Percentiles rank a stretch among this genome's conserved stretches.
These are phyloP conservation scores for Oryzias dopingdopingensis DNA, from an alignment of 2,797 vertebrate genomes.

Conservation along the genomic window DNA sequence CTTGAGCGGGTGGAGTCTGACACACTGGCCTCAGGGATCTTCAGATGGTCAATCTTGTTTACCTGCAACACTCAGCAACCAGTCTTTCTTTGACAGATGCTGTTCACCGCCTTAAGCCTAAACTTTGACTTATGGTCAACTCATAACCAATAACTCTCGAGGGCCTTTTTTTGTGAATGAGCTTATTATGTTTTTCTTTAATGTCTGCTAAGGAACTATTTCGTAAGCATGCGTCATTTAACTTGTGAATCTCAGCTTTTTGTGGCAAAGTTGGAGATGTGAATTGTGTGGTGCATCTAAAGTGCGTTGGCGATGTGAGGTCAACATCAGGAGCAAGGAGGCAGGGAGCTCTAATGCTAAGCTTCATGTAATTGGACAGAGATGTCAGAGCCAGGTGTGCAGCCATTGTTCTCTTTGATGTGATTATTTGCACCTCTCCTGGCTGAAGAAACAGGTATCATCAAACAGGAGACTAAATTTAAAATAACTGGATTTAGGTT, in stretches of 20 bases:
- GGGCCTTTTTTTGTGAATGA: no score
- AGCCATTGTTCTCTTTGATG: constrained; percentile 82
- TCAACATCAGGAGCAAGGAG: constrained; percentile 37
- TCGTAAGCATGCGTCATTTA: background rate
- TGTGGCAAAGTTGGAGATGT: constrained; percentile 41
- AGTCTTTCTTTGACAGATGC: constrained; percentile 17
- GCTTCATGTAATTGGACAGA: constrained; percentile 72
- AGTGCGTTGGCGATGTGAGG: constrained; percentile 41
- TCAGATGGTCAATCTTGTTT: constrained; percentile 63
- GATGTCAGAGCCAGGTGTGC: constrained; percentile 74
- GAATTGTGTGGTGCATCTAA: constrained; percentile 40
- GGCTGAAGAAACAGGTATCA: constrained; percentile 77
- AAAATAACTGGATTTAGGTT: constrained; percentile 75
- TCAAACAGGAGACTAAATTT: constrained; percentile 74
- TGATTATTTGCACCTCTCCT: constrained; percentile 83
- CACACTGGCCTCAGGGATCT: constrained; percentile 52
- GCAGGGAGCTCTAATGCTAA: constrained; percentile 57
- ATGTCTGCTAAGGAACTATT: background rate
- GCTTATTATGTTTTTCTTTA: background rate
- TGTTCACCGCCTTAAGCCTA: constrained; percentile 70
- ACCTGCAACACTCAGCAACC: constrained; percentile 24
- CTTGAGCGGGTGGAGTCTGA: constrained; percentile 55
- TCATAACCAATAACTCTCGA: constrained; percentile 68
- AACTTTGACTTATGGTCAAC: constrained; percentile 76
- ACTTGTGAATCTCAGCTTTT: constrained; percentile 12